A percentile compares a stretch with the other conserved stretches of the same genome.
Evolutionary conservation across 2,888 invertebrate genomes (phyloP).

Genomic region (Dasysyrphus albostriatus): DNA sequence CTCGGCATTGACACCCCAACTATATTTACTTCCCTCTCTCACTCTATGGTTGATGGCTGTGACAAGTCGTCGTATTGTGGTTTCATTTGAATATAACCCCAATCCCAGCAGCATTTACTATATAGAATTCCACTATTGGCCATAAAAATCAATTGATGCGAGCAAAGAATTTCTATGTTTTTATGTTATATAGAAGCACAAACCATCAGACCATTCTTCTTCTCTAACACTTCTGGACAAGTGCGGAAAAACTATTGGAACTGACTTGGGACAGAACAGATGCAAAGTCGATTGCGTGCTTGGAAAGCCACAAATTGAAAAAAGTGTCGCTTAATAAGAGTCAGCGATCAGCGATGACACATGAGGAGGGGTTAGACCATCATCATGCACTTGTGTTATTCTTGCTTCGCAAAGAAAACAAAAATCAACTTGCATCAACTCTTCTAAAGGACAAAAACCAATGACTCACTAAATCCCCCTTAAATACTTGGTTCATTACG

Average conservation of each 20-base stretch:
- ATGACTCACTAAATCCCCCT: conserved; percentile 26
- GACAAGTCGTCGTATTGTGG: conserved; percentile 67
- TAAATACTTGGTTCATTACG: neutral
- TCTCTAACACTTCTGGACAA: conserved; percentile 58
- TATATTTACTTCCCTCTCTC: neutral
- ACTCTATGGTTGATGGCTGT: conserved; percentile 6
- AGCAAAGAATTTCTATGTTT: conserved; percentile 56
- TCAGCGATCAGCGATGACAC: conserved; percentile 14
- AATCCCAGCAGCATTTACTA: conserved; percentile 28
- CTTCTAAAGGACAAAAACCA: neutral
- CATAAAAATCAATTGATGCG: conserved; percentile 70
- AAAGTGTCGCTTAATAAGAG: conserved; percentile 61
- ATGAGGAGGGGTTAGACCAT: neutral
- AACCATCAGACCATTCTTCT: conserved; percentile 23
- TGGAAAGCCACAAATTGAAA: conserved; percentile 73
- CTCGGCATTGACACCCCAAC: neutral
- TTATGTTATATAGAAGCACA: neutral
- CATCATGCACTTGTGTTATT: conserved; percentile 17
- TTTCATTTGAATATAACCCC: conserved; percentile 74
- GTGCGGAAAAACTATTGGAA: conserved; percentile 40
- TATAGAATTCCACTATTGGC: conserved; percentile 63
- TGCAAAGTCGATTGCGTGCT: conserved; percentile 65
- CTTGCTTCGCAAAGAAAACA: neutral
- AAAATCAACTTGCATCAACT: conserved; percentile 1
- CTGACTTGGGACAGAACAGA: conserved; percentile 55